Percentiles rank a stretch among this genome's conserved stretches.
These are phyloP conservation scores for Glyptemys insculpta DNA, from an alignment of 2,797 vertebrate species.

Conservation along the genomic window DNA sequence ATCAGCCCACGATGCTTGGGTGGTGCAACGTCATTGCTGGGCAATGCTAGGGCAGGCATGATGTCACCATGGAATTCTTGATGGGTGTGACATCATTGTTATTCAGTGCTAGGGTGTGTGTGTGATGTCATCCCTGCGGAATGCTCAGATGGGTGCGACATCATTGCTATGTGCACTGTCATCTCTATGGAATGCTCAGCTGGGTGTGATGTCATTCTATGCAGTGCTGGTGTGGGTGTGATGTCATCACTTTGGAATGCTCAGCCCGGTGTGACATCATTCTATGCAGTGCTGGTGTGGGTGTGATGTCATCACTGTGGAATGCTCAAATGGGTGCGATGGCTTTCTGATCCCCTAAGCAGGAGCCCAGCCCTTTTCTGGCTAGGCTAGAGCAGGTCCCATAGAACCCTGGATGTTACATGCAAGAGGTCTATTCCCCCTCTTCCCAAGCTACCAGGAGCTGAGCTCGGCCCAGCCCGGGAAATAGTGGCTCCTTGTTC, in stretches of 20 bases:
- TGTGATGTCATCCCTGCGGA: not conserved
- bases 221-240: not conserved
- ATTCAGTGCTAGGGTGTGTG: not conserved
- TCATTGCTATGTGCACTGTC: not conserved
- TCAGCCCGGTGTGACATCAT: not conserved
- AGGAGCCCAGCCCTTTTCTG: not conserved
- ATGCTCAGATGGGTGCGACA: not conserved
- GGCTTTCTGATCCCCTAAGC: not conserved
- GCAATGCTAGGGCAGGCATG: not conserved
- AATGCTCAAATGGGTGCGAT: not conserved
- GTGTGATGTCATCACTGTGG: not conserved
- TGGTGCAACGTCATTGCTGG: not conserved
- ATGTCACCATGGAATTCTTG: not conserved
- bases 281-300: not conserved
- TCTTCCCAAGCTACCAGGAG: not conserved
- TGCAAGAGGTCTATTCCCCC: not conserved
- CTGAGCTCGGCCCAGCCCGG: not conserved
- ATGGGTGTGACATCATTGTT: not conserved
- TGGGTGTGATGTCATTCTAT: not conserved
- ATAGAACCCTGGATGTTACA: rapidly evolving
- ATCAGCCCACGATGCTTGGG: not conserved
- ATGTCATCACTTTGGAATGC: not conserved
- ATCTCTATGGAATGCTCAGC: not conserved
- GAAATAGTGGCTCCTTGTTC: not conserved
- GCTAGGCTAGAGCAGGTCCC: not conserved